These are phyloP conservation scores for Agonum fuliginosum DNA, from an alignment of 2,888 invertebrate genomes.

Conservation along the genomic window DNA sequence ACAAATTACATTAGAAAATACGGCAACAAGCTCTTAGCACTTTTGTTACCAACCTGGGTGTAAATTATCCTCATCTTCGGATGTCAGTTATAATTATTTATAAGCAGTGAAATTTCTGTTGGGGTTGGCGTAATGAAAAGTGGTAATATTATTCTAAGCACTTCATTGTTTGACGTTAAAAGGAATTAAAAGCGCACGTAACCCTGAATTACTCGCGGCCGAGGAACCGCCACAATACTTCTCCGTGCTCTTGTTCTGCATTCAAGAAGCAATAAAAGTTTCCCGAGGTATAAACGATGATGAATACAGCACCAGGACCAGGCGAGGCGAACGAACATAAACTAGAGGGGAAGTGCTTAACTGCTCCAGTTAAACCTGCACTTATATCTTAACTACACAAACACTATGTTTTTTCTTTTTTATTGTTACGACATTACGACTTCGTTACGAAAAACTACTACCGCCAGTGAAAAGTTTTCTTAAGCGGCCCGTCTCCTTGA, in stretches of 20 bases:
- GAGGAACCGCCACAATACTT: neutral
- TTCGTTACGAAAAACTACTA: too few species aligned
- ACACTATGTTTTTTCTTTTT: neutral
- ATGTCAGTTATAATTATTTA: neutral
- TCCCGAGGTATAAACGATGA: constrained; percentile 1
- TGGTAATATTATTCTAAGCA: constrained; percentile 30
- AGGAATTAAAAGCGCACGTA: constrained; percentile 37
- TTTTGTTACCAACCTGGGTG: too few species aligned
- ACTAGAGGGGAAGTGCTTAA: neutral
- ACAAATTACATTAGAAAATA: too few species aligned
- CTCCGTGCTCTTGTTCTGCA: neutral
- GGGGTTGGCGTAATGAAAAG: neutral
- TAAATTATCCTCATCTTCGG: too few species aligned
- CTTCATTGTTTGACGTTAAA: constrained; percentile 26
- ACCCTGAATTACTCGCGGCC: neutral
- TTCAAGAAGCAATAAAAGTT: constrained; percentile 23
- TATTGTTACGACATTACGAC: too few species aligned
- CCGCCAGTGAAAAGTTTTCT: too few species aligned
- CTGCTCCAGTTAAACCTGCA: neutral
- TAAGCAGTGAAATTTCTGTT: neutral
- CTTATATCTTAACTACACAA: constrained; percentile 1
- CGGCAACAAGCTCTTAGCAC: too few species aligned
- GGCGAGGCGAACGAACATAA: too few species aligned
- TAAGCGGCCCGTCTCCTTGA: too few species aligned
- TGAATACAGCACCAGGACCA: neutral